A percentile compares a stretch with the other conserved stretches of the same genome.
Evolutionary conservation across 2,113 vertebrate species (phyloP).

Genomic region (Indri indri): DNA sequence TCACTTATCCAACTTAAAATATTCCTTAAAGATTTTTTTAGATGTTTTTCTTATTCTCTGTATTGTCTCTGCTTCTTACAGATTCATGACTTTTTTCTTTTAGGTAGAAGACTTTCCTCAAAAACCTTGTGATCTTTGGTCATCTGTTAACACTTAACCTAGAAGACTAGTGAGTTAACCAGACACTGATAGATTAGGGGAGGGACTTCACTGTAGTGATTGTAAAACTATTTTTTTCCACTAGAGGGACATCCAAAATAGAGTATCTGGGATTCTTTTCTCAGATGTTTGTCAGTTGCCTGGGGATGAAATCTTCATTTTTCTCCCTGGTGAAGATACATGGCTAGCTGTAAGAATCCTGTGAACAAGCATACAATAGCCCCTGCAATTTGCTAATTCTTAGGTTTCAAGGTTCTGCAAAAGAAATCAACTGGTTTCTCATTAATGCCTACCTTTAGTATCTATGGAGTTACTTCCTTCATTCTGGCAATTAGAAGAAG

Average conservation of each 20-base stretch:
- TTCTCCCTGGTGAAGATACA: background rate
- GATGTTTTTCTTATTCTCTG: background rate
- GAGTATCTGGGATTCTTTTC: background rate
- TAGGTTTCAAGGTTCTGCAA: background rate
- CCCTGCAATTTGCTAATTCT: background rate
- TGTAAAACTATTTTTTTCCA: background rate
- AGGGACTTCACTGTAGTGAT: background rate
- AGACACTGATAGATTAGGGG: fast-evolving
- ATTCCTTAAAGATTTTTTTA: background rate
- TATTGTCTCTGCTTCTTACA: background rate
- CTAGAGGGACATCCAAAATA: background rate
- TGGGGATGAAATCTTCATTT: background rate
- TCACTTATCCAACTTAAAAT: background rate
- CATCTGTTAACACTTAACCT: background rate
- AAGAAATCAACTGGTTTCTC: background rate
- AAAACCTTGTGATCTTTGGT: background rate
- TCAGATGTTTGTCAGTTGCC: background rate
- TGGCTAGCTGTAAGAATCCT: background rate
- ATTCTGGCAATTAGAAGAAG: background rate
- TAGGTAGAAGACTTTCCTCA: background rate
- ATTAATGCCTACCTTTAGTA: background rate
- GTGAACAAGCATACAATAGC: background rate
- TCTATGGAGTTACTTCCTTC: background rate
- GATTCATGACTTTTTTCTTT: background rate
- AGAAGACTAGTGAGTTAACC: background rate